A percentile compares a stretch with the other conserved stretches of the same genome.
Evolutionary conservation across 2,888 invertebrate genomes (phyloP).

Genomic region (Apotomis betuletana): DNA sequence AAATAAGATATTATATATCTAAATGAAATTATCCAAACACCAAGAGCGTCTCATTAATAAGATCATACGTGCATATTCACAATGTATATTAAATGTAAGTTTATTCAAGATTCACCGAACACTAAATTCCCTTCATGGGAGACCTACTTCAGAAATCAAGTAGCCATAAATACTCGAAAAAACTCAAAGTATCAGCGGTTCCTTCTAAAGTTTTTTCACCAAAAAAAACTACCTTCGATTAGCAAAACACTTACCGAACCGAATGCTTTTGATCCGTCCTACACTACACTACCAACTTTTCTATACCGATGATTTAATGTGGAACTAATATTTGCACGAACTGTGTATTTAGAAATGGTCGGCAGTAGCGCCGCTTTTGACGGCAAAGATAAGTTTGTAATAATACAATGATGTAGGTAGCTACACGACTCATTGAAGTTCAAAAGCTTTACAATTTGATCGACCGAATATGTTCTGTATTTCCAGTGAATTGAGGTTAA

Average conservation of each 20-base stretch:
- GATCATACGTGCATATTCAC: not conserved
- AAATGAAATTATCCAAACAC: too few species aligned
- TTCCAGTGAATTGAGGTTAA: slow-evolving; percentile 44
- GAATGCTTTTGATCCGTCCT: slow-evolving; percentile 34
- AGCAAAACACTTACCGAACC: slow-evolving; percentile 41
- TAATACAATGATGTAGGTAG: slow-evolving; percentile 43
- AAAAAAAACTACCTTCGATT: slow-evolving; percentile 41
- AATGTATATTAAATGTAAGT: too few species aligned
- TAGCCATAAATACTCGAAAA: slow-evolving; percentile 24
- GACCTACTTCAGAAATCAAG: slow-evolving; percentile 37
- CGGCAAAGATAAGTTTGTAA: slow-evolving; percentile 28
- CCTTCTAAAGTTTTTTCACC: slow-evolving; percentile 28
- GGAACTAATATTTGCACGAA: slow-evolving; percentile 1
- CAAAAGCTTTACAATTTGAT: slow-evolving; percentile 31
- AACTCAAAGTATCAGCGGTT: slow-evolving; percentile 32
- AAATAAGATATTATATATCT: too few species aligned
- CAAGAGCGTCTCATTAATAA: slow-evolving; percentile 1
- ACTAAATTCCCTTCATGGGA: slow-evolving; percentile 30
- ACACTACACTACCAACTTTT: slow-evolving; percentile 28
- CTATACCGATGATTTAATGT: not conserved
- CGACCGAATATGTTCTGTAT: slow-evolving; percentile 16
- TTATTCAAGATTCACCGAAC: slow-evolving; percentile 3
- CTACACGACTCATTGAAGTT: slow-evolving; percentile 42
- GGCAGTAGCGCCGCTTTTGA: slow-evolving; percentile 3
- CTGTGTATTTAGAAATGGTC: not conserved